Conservation (phyloP, 2,888 invertebrate species). For the Alloplasta piceator region DNA sequence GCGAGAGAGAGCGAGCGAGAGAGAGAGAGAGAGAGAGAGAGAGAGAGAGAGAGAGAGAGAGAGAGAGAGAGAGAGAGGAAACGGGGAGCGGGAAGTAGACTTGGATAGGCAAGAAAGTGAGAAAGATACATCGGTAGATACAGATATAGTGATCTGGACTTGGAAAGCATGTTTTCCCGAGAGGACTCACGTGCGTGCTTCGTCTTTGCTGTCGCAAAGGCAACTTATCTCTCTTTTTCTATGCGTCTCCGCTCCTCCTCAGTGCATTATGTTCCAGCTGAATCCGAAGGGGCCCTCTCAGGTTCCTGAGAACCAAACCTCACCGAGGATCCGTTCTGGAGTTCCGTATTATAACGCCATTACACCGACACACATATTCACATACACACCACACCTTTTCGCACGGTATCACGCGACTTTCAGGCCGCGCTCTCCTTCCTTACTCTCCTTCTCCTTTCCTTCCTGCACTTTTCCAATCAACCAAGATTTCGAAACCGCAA, state of each 20-base stretch:
- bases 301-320: slow-evolving; percentile 76
- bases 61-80: slow-evolving; percentile 34
- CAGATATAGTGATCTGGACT: slow-evolving; percentile 1
- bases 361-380: slow-evolving; percentile 48
- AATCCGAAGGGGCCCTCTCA: slow-evolving; percentile 70
- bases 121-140: slow-evolving; percentile 34
- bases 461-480: background rate
- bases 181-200: slow-evolving; percentile 31
- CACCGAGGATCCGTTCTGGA: slow-evolving; percentile 38
- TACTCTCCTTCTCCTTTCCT: background rate
- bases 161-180: slow-evolving; percentile 28
- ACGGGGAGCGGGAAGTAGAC: slow-evolving; percentile 7
- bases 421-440: slow-evolving; percentile 44
- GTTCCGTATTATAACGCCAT: slow-evolving; percentile 57
- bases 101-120: slow-evolving; percentile 45
- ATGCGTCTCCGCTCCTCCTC: slow-evolving; percentile 60
- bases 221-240: slow-evolving; percentile 22
- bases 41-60: too few relatives aligned
- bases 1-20: too few relatives aligned
- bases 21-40: too few relatives aligned
- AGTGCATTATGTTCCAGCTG: slow-evolving; percentile 61
- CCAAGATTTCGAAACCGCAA: too few relatives aligned
- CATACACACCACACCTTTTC: slow-evolving; percentile 72
- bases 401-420: slow-evolving; percentile 71
- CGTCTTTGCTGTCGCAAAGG: slow-evolving; percentile 31